Conservation (phyloP, 2,888 invertebrate species). For the Oxytorus armatus region DNA sequence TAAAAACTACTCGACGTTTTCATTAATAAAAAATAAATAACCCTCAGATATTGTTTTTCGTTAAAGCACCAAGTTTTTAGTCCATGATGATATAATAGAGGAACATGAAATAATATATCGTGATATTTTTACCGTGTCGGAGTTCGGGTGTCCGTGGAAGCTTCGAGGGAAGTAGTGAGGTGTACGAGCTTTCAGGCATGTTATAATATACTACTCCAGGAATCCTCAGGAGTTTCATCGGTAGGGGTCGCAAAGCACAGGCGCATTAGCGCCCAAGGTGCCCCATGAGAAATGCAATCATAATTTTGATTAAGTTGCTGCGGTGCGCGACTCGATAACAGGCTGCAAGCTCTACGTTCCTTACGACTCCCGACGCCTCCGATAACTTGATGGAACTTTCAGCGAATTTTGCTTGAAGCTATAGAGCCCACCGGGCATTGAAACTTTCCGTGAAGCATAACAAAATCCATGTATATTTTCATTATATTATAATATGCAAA, state of each 20-base stretch:
- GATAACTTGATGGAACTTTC: constrained; percentile 58
- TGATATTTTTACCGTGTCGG: background rate
- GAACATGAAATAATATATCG: background rate
- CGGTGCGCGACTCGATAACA: constrained; percentile 60
- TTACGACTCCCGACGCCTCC: constrained; percentile 17
- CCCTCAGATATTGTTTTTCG: no score
- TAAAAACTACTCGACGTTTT: no score
- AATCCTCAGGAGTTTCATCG: background rate
- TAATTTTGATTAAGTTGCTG: constrained; percentile 67
- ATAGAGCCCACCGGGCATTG: constrained; percentile 51
- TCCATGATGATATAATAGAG: no score
- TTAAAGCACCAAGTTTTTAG: no score
- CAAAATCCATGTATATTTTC: constrained; percentile 53
- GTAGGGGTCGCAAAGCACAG: constrained; percentile 51
- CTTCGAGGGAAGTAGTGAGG: background rate
- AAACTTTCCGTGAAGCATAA: constrained; percentile 62
- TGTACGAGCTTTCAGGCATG: constrained; percentile 15
- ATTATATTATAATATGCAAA: constrained; percentile 38
- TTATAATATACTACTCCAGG: constrained; percentile 27
- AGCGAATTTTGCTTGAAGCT: constrained; percentile 48
- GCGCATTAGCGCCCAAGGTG: constrained; percentile 61
- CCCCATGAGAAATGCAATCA: constrained; percentile 67
- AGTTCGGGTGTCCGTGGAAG: background rate
- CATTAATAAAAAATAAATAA: no score
- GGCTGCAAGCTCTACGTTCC: constrained; percentile 43